Conservation (phyloP, 2,797 vertebrate species). For the Liasis olivaceus region DNA sequence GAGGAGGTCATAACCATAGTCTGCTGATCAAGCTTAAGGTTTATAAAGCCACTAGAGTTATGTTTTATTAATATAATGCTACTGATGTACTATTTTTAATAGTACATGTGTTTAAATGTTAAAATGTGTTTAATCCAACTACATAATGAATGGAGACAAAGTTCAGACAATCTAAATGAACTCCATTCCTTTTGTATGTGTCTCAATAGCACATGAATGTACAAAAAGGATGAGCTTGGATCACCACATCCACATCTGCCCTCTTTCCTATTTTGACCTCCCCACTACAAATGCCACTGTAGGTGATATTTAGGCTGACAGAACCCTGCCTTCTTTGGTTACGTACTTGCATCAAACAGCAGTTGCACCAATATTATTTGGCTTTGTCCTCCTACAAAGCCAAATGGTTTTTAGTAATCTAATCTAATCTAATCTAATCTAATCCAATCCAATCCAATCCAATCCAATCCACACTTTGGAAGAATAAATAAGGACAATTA, state of each 20-base stretch:
- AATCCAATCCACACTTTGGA: background rate
- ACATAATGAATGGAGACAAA: background rate
- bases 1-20: background rate
- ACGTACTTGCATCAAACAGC: background rate
- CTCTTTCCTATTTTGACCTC: background rate
- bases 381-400: background rate
- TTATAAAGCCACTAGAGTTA: background rate
- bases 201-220: background rate
- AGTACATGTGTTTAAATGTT: no score
- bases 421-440: background rate
- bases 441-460: background rate
- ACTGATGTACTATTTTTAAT: no score
- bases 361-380: background rate
- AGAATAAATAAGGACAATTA: background rate
- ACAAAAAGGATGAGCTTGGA: background rate
- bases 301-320: background rate
- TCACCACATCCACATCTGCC: background rate
- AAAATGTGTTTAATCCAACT: background rate
- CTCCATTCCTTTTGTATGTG: background rate
- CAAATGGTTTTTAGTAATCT: background rate
- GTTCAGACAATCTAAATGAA: background rate
- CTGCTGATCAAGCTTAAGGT: background rate
- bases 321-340: background rate
- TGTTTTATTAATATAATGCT: background rate
- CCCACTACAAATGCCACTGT: background rate